These are phyloP conservation scores for Drosophila bipectinata DNA, from an alignment of 1,140 invertebrate species.

Conservation along the genomic window DNA sequence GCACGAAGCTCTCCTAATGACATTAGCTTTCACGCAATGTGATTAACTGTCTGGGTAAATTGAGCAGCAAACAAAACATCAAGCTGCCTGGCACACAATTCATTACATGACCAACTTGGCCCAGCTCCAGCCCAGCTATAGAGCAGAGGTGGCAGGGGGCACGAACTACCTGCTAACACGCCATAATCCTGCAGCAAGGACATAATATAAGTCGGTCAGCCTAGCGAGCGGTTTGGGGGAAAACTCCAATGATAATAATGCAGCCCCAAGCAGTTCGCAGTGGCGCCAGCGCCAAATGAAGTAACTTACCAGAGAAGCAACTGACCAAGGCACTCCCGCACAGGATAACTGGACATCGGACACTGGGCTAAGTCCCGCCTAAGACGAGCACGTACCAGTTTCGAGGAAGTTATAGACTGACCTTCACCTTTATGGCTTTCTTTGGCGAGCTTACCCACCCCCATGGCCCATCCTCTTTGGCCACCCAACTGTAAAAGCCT, in stretches of 20 bases:
- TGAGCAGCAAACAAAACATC: constrained; percentile 48
- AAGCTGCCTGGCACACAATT: constrained; percentile 50
- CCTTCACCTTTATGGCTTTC: constrained; percentile 55
- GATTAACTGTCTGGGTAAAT: constrained; percentile 56
- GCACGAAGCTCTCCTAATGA: constrained; percentile 39
- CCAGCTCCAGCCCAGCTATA: constrained; percentile 3
- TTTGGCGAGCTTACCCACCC: constrained; percentile 28
- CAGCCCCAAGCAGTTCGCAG: constrained; percentile 67
- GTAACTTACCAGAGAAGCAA: constrained; percentile 48
- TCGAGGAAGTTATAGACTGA: constrained; percentile 38
- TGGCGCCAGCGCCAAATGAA: constrained; percentile 60
- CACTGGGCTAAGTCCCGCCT: constrained; percentile 20
- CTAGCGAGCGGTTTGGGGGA: constrained; percentile 13
- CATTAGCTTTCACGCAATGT: constrained; percentile 50
- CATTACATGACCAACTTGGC: constrained; percentile 46
- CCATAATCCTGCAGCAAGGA: constrained; percentile 63
- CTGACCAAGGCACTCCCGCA: constrained; percentile 14
- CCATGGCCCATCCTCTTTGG: neutral
- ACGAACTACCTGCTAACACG: constrained; percentile 70
- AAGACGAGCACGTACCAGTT: constrained; percentile 48
- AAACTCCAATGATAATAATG: constrained; percentile 76
- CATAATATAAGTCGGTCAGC: constrained; percentile 56
- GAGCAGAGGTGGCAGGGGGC: constrained; percentile 7
- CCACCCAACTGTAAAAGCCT: constrained; percentile 27
- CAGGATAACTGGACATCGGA: constrained; percentile 6